A percentile compares a stretch with the other conserved stretches of the same genome.
These are phyloP conservation scores for Melinaea menophilus DNA, from an alignment of 2,888 invertebrate species.

Conservation along the genomic window DNA sequence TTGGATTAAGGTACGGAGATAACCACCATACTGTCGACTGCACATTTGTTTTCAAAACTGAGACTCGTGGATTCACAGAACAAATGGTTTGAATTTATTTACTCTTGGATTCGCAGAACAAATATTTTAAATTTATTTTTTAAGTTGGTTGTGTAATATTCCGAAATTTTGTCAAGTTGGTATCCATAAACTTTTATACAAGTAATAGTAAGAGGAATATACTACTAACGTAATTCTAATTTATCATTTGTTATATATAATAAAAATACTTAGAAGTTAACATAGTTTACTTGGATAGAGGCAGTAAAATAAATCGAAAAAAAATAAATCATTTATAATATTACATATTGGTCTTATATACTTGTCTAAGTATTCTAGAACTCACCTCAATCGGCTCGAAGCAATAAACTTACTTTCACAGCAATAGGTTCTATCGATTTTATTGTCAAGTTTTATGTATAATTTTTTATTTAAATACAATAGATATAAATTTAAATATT, in stretches of 20 bases:
- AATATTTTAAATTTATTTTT: not conserved
- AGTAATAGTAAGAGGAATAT: not conserved
- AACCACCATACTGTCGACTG: constrained; percentile 14
- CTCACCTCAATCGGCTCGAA: constrained; percentile 17
- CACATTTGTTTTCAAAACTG: constrained; percentile 25
- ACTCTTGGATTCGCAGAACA: not conserved
- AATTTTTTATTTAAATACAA: not conserved
- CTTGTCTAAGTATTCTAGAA: constrained; percentile 16
- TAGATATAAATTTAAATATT: not conserved
- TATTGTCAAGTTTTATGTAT: constrained; percentile 13
- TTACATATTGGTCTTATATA: no score
- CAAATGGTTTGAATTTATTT: not conserved
- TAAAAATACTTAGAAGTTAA: not conserved
- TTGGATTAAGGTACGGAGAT: constrained; percentile 29
- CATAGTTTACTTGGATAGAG: not conserved
- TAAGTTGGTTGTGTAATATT: not conserved
- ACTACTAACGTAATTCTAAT: no score
- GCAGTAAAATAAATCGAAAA: no score
- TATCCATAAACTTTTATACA: not conserved
- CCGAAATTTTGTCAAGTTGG: no score
- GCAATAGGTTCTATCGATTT: constrained; percentile 16
- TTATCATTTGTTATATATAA: not conserved
- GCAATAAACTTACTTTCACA: constrained; percentile 19
- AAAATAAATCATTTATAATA: no score
- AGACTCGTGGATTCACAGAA: constrained; percentile 17